Conservation (phyloP, 2,113 vertebrate species). For the Syngnathoides biaculeatus region DNA sequence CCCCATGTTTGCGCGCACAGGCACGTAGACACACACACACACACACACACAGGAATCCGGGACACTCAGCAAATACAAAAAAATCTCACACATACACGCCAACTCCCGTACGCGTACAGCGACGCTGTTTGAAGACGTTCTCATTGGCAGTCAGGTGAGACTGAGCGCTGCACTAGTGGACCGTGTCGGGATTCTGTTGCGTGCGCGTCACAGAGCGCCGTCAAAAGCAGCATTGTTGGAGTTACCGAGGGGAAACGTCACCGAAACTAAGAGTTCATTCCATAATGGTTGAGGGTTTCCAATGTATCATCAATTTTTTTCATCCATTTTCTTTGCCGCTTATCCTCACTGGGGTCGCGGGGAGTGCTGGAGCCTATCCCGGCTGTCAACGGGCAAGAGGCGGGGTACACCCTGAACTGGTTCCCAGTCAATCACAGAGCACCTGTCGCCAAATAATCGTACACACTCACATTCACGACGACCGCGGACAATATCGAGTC, state of each 20-base stretch:
- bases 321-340: too few species aligned
- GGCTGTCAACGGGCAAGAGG: too few species aligned
- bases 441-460: too few species aligned
- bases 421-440: too few species aligned
- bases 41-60: constrained; percentile 19
- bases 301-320: too few species aligned
- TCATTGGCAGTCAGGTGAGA: constrained; percentile 50
- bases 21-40: constrained; percentile 16
- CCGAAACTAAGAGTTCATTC: background rate
- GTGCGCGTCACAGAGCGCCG: constrained; percentile 25
- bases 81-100: constrained; percentile 37
- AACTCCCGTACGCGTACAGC: constrained; percentile 44
- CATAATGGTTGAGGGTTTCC: background rate
- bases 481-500: too few species aligned
- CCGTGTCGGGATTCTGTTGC: constrained; percentile 21
- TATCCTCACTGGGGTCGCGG: too few species aligned
- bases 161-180: constrained; percentile 1
- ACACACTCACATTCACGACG: too few species aligned
- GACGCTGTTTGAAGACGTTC: constrained; percentile 50
- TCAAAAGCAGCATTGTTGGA: constrained; percentile 53
- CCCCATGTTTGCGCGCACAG: constrained; percentile 26
- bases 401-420: too few species aligned
- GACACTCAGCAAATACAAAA: constrained; percentile 43
- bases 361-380: too few species aligned
- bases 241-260: constrained; percentile 21